Percentiles rank a stretch among this genome's conserved stretches.
phyloP scores from a whole-genome alignment of 2,888 invertebrate genomes.

The Schizaphis graminum region DNA sequence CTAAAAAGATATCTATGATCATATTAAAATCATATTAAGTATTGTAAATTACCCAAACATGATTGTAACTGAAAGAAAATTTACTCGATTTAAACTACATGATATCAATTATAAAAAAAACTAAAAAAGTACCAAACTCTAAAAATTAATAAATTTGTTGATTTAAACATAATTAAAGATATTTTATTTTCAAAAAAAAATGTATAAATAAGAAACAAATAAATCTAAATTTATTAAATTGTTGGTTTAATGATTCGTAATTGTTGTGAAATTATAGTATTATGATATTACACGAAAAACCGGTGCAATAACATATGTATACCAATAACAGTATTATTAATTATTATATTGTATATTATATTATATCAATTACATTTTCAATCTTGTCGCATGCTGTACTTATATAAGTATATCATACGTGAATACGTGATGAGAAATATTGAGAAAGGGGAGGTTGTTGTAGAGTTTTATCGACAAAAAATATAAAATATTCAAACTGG shows the following conservation, averaged over 20 bases:
- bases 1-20: not conserved
- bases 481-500: not conserved
- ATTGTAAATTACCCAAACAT: not conserved
- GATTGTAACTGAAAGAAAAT: not conserved
- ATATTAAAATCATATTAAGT: not conserved
- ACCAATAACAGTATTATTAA: not conserved
- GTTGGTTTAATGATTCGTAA: not conserved
- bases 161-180: not conserved
- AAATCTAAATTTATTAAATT: not conserved
- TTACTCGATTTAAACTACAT: not conserved
- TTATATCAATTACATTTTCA: not conserved
- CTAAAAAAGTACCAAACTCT: not conserved
- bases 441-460: not conserved
- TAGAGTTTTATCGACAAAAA: not conserved
- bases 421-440: not conserved
- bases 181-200: not conserved
- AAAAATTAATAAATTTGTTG: not conserved
- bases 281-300: not conserved
- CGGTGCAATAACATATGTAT: not conserved
- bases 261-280: not conserved
- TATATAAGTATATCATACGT: not conserved
- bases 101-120: not conserved
- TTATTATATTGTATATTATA: not conserved
- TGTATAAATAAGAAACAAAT: not conserved
- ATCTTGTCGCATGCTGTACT: not conserved